Evolutionary conservation across 2,797 vertebrate genomes (phyloP).

Genomic region (Enteromius paludinosus): DNA sequence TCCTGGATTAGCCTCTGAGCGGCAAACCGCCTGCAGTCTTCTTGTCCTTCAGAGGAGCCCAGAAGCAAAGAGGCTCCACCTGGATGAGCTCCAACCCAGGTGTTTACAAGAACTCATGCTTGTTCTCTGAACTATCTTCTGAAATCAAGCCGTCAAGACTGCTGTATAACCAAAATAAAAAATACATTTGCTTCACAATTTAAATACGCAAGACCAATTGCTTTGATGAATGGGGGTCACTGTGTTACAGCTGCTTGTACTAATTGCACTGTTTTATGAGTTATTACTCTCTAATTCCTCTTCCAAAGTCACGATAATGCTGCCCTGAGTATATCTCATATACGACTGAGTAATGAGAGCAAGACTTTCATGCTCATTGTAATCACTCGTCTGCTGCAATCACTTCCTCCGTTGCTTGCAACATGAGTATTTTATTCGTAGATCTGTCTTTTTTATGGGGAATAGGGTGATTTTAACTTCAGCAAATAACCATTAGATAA

Average conservation of each 20-base stretch:
- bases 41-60: constrained; percentile 74
- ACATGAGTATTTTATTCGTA: constrained; percentile 54
- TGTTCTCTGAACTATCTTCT: constrained; percentile 13
- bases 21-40: constrained; percentile 73
- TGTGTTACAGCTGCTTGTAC: constrained; percentile 77
- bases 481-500: constrained; percentile 58
- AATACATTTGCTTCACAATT: constrained; percentile 60
- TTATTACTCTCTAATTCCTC: constrained; percentile 73
- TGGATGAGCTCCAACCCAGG: not conserved
- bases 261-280: constrained; percentile 79
- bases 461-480: constrained; percentile 60
- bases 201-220: constrained; percentile 69
- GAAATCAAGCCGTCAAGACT: constrained; percentile 11
- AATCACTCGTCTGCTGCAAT: constrained; percentile 70
- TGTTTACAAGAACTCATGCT: constrained; percentile 21
- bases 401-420: constrained; percentile 59
- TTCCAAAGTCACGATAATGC: constrained; percentile 64
- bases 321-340: constrained; percentile 67
- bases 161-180: constrained; percentile 52
- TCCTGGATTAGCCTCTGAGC: constrained; percentile 77
- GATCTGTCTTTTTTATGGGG: constrained; percentile 44
- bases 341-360: constrained; percentile 70
- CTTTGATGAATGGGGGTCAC: constrained; percentile 80
- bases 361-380: constrained; percentile 73
- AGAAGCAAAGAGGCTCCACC: constrained; percentile 14